Percentiles rank a stretch among this genome's conserved stretches.
Evolutionary conservation across 1,140 invertebrate species (phyloP).

Genomic region (Cyrtorhinus lividipennis): DNA sequence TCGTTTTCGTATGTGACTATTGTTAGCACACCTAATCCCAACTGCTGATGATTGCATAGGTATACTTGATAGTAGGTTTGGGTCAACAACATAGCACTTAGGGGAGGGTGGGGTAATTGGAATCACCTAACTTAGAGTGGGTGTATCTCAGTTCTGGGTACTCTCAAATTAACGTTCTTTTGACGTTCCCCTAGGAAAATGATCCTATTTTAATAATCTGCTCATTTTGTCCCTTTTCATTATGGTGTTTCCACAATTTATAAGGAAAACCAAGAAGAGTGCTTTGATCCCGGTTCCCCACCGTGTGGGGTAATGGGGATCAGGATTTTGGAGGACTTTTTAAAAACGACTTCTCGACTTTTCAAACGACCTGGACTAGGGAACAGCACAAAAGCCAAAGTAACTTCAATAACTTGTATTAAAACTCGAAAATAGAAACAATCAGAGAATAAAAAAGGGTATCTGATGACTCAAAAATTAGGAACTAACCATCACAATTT

Average conservation of each 20-base stretch:
- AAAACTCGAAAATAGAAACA: neutral
- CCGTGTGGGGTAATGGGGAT: neutral
- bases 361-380: neutral
- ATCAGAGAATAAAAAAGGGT: neutral
- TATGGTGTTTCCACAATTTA: neutral
- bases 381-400: neutral
- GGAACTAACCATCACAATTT: neutral
- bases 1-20: neutral
- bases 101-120: conserved; percentile 6
- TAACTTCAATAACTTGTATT: conserved; percentile 7
- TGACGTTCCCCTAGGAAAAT: neutral
- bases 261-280: neutral
- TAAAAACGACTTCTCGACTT: neutral
- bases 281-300: neutral
- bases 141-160: neutral
- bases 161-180: neutral
- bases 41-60: neutral
- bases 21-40: neutral
- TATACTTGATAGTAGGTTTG: neutral
- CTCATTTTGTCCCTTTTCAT: neutral
- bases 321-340: neutral
- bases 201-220: neutral
- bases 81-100: neutral
- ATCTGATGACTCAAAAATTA: neutral
- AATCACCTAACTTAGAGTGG: neutral